Evolutionary conservation across 1,140 invertebrate genomes (phyloP), one percentile per base, ranked within the genome.

Genomic region (Drosophila eugracilis): DNA sequence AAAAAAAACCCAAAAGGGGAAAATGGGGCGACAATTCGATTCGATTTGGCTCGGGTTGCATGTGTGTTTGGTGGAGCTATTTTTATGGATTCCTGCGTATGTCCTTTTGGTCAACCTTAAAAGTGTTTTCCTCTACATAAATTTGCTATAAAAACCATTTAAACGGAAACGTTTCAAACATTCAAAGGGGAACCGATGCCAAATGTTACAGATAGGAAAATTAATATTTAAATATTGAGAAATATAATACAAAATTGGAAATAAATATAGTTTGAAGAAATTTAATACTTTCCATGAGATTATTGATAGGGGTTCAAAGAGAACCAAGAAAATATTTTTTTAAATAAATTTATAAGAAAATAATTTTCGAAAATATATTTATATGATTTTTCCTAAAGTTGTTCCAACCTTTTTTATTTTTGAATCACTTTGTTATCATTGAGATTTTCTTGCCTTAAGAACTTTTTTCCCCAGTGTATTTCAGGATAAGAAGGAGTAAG

Each of bases 121-220:
- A 88, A 88, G 83, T 83, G 83, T 88, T 88, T 88, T 88, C 84
- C 83, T 83, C 78, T 88, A 88, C 83, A 88, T 88, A 88, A 88
- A 88, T 88, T 88, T 88, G 78, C 84, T 66, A 88, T 88, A 88
- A 88, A 88, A 88, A 88, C 75, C 84, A 89, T 89, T 88, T 88
- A 88, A 88, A 88, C 83, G 83, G 84, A 88, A 88, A 83, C 84
- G 78, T 65, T 69, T 78, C 78, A 78, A 88, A 88, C 83, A 83
- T 78, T 85, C 80, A 75, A 78, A 84, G 75, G 75, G 80, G 63
- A 63, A 63, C 36, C 70, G 55, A 48, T 67, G 83, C 77, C 75
- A 71, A 75, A 69, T 60, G 47, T 28, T 69, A 72, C 39, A 65
- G 55, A 12, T 1, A 55, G 52, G 45, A 37, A 39, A 54, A 50